Evolutionary conservation across 2,113 vertebrate species (phyloP).

Genomic region (Zonotrichia leucophrys): DNA sequence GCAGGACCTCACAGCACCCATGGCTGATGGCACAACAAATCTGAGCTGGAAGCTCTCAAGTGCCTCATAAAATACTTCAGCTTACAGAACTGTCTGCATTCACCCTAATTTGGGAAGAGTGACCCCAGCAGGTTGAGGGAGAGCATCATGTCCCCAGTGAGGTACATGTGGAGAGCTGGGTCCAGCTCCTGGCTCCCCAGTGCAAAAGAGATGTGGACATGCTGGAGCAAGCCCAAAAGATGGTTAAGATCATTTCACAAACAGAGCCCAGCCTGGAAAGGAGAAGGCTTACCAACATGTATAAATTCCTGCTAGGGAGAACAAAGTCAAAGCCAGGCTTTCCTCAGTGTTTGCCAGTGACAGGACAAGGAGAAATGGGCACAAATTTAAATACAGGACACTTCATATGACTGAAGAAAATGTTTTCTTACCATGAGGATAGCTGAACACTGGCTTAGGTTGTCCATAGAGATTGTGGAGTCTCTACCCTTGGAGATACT

Average conservation of each 20-base stretch:
- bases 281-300: background rate
- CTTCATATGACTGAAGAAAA: background rate
- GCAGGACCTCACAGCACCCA: fast-evolving
- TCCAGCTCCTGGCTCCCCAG: background rate
- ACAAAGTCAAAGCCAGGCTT: background rate
- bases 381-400: background rate
- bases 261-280: background rate
- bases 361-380: background rate
- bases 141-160: background rate
- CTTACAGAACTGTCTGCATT: background rate
- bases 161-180: background rate
- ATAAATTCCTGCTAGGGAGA: background rate
- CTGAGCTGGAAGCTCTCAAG: background rate
- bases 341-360: background rate
- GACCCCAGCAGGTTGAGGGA: background rate
- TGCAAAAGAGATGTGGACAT: fast-evolving
- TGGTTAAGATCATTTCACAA: background rate
- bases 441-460: background rate
- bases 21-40: background rate
- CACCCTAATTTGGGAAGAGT: background rate
- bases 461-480: background rate
- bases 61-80: background rate
- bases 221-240: background rate
- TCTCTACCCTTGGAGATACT: background rate
- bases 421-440: background rate